phyloP scores from a whole-genome alignment of 2,797 vertebrate species.

The Falco rusticolus region DNA sequence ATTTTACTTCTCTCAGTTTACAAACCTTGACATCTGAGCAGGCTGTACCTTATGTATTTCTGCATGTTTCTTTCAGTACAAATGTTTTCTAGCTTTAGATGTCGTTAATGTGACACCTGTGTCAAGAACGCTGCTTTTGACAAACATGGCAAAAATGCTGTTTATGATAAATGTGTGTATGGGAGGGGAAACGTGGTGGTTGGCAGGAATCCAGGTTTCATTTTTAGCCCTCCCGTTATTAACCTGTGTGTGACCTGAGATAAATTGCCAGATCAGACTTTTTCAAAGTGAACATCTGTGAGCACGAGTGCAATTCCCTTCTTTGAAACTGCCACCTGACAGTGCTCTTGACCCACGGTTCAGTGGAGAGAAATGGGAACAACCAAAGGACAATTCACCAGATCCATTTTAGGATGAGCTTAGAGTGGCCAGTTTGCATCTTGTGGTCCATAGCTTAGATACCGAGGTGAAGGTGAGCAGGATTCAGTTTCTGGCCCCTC shows the following conservation, averaged over 20 bases:
- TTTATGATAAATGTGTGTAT: neutral
- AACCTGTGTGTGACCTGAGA: neutral
- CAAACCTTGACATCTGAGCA: neutral
- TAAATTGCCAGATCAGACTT: neutral
- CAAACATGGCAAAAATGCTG: neutral
- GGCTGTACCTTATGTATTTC: neutral
- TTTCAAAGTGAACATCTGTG: neutral
- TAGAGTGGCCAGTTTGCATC: neutral
- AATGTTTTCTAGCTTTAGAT: neutral
- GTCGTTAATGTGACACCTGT: neutral
- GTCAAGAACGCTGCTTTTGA: neutral
- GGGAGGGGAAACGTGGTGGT: neutral
- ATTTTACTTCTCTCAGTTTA: neutral
- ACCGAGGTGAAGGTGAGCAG: fast-evolving
- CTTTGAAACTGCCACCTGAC: neutral
- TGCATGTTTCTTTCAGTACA: neutral
- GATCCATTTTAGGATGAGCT: neutral
- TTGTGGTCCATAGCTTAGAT: neutral
- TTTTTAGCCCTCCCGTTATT: neutral
- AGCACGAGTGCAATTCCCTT: neutral
- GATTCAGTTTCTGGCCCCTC: neutral
- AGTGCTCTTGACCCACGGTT: neutral
- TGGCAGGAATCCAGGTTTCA: neutral
- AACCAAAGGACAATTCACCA: neutral
- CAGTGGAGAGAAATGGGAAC: neutral